Percentiles rank a stretch among this genome's conserved stretches.
Conservation (phyloP, 2,113 vertebrate species). For the Sphaerodactylus townsendi region DNA sequence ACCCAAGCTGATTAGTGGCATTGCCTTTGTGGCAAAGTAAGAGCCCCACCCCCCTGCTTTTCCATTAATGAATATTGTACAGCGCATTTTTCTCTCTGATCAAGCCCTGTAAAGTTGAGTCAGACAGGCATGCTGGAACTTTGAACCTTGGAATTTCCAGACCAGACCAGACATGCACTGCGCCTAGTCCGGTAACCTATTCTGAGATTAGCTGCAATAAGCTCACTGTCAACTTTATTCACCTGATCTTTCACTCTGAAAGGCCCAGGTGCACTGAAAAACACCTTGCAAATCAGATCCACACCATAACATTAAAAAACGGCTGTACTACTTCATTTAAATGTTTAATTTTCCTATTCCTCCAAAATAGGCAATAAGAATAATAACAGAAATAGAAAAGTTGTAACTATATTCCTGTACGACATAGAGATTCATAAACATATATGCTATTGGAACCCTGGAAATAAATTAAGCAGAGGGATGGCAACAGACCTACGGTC, state of each 20-base stretch:
- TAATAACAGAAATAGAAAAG: neutral
- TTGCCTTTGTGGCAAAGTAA: neutral
- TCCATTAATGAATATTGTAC: conserved; percentile 24
- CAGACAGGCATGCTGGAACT: neutral
- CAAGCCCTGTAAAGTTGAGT: conserved; percentile 7
- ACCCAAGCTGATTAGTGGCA: conserved; percentile 43
- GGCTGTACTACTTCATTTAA: neutral
- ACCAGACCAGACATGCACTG: neutral
- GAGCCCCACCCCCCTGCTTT: conserved; percentile 22
- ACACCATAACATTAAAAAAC: neutral
- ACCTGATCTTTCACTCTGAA: neutral
- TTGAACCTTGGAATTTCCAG: conserved; percentile 3
- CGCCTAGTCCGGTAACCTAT: neutral
- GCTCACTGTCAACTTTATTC: neutral
- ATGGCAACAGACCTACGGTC: no score
- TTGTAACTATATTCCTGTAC: neutral
- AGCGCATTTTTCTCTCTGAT: conserved; percentile 27
- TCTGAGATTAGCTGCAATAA: neutral
- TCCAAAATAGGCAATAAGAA: neutral
- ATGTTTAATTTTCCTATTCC: neutral
- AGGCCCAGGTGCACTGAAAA: neutral
- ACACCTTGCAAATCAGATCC: neutral
- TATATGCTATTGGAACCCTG: no score
- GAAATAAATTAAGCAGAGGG: no score
- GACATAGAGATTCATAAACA: no score